phyloP scores from a whole-genome alignment of 2,113 vertebrate genomes.

The Isurus oxyrinchus region DNA sequence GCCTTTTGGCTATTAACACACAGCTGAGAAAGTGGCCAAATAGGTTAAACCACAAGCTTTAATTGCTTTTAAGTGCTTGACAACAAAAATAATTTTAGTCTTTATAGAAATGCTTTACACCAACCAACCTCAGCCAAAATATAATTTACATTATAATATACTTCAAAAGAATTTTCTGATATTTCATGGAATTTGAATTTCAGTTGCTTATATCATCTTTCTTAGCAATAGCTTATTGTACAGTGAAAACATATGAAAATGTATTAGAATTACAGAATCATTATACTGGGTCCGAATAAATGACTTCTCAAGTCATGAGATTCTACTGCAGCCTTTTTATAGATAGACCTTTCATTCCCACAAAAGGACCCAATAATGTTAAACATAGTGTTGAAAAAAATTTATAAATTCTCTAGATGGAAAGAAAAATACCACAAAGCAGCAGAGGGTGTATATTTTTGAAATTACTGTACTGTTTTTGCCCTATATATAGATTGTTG shows the following conservation, averaged over 20 bases:
- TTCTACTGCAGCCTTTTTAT: not conserved
- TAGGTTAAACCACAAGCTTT: constrained; percentile 27
- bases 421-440: not conserved
- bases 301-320: constrained; percentile 22
- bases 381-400: not conserved
- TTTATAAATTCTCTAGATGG: not conserved
- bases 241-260: constrained; percentile 13
- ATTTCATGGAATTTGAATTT: constrained; percentile 31
- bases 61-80: not conserved
- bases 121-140: constrained; percentile 5
- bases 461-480: constrained; percentile 19
- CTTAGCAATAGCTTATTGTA: constrained; percentile 21
- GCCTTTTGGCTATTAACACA: constrained; percentile 19
- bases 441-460: constrained; percentile 22
- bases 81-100: not conserved
- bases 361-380: not conserved
- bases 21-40: not conserved
- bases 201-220: not conserved
- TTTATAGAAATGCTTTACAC: not conserved
- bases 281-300: constrained; percentile 2
- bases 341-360: not conserved
- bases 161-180: constrained; percentile 8
- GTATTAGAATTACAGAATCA: constrained; percentile 2
- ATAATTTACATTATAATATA: not conserved
- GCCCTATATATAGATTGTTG: constrained; percentile 1